Percentiles rank a stretch among this genome's conserved stretches.
These are phyloP conservation scores for Struthidea cinerea DNA, from an alignment of 2,113 vertebrate genomes.

Conservation along the genomic window DNA sequence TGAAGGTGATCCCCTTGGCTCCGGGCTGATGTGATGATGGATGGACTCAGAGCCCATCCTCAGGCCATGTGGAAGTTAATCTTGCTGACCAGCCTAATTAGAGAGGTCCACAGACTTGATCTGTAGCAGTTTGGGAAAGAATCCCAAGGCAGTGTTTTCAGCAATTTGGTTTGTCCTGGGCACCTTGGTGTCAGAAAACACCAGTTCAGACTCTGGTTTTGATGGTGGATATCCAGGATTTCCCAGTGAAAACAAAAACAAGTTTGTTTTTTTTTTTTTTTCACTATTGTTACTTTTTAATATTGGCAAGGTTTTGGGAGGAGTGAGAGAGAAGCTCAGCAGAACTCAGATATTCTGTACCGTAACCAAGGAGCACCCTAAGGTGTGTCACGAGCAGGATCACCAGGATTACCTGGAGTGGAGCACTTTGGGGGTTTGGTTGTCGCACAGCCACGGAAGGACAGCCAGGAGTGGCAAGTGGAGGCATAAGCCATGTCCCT, in stretches of 20 bases:
- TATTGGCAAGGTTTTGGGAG: background rate
- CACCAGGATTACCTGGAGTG: background rate
- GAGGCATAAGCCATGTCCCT: background rate
- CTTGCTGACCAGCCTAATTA: background rate
- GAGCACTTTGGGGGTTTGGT: background rate
- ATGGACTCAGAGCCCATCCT: background rate
- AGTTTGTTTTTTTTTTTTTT: too few species aligned
- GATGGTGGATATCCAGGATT: background rate
- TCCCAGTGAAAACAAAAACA: background rate
- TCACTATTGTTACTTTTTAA: background rate
- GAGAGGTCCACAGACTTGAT: background rate
- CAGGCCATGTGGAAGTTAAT: fast-evolving
- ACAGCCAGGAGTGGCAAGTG: background rate
- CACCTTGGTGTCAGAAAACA: background rate
- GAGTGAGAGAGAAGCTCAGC: background rate
- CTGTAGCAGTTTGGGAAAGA: background rate
- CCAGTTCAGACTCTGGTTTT: background rate
- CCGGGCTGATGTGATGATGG: background rate
- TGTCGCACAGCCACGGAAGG: background rate
- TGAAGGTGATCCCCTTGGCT: background rate
- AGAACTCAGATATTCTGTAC: background rate
- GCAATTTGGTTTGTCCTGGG: background rate
- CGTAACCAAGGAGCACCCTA: background rate
- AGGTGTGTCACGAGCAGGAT: background rate
- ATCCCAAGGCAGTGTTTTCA: fast-evolving